Conservation (phyloP, 2,888 invertebrate genomes). For the Lithophane socia region DNA sequence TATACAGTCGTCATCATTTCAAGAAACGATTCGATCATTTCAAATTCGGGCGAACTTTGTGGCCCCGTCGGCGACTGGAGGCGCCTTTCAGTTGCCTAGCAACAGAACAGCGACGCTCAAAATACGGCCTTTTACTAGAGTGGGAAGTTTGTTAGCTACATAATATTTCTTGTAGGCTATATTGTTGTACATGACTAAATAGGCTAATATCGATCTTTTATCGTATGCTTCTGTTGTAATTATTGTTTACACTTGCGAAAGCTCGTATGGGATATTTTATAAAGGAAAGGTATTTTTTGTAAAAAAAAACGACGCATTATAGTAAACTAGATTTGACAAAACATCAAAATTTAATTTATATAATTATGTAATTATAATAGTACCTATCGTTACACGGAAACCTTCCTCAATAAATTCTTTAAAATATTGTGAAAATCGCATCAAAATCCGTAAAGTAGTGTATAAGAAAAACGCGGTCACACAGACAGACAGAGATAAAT, state of each 20-base stretch:
- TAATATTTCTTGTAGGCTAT: constrained; percentile 15
- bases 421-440: too few relatives aligned
- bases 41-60: constrained; percentile 34
- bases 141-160: constrained; percentile 18
- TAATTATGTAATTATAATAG: too few relatives aligned
- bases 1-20: background rate
- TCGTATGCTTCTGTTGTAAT: background rate
- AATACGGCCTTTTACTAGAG: constrained; percentile 35
- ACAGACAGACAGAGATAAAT: too few relatives aligned
- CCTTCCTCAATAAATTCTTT: too few relatives aligned
- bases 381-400: too few relatives aligned
- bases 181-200: background rate
- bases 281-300: background rate
- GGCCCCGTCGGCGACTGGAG: constrained; percentile 26
- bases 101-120: constrained; percentile 45
- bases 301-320: background rate
- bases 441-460: too few relatives aligned
- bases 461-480: too few relatives aligned
- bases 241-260: background rate
- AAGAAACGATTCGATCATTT: constrained; percentile 34
- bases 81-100: constrained; percentile 55
- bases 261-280: background rate
- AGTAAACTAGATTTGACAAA: too few relatives aligned
- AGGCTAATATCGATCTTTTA: background rate
- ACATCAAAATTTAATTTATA: too few relatives aligned